Conservation (phyloP, 2,113 vertebrate species). For the Tetraodon nigroviridis region DNA sequence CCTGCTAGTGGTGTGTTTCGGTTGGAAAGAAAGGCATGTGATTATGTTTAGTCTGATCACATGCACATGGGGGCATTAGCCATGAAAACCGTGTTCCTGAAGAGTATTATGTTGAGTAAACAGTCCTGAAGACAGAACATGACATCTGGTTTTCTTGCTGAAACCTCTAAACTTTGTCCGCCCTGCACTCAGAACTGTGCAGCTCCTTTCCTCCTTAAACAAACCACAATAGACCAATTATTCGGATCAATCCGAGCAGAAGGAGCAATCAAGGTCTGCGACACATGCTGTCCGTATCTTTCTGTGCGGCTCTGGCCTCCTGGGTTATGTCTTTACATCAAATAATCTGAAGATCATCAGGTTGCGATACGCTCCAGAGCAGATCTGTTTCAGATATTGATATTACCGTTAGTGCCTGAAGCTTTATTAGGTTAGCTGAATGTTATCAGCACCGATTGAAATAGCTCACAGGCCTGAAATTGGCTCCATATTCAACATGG, state of each 20-base stretch:
- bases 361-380: constrained; percentile 33
- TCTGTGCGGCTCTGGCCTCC: constrained; percentile 23
- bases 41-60: background rate
- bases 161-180: constrained; percentile 6
- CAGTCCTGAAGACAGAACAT: background rate
- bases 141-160: background rate
- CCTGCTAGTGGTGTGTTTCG: background rate
- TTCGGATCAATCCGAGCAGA: constrained; percentile 54
- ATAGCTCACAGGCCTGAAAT: constrained; percentile 3
- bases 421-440: constrained; percentile 53
- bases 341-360: constrained; percentile 59
- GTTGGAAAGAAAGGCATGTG: background rate
- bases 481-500: background rate
- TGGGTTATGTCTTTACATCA: constrained; percentile 40
- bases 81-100: background rate
- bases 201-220: constrained; percentile 11
- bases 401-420: constrained; percentile 53
- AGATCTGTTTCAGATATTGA: constrained; percentile 55
- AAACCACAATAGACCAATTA: constrained; percentile 52
- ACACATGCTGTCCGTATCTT: background rate
- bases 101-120: constrained; percentile 2
- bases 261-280: constrained; percentile 38
- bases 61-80: background rate
- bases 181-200: constrained; percentile 15
- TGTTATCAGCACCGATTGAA: constrained; percentile 49